These are phyloP conservation scores for Galerucella calmariensis DNA, from an alignment of 2,888 invertebrate species.

Conservation along the genomic window DNA sequence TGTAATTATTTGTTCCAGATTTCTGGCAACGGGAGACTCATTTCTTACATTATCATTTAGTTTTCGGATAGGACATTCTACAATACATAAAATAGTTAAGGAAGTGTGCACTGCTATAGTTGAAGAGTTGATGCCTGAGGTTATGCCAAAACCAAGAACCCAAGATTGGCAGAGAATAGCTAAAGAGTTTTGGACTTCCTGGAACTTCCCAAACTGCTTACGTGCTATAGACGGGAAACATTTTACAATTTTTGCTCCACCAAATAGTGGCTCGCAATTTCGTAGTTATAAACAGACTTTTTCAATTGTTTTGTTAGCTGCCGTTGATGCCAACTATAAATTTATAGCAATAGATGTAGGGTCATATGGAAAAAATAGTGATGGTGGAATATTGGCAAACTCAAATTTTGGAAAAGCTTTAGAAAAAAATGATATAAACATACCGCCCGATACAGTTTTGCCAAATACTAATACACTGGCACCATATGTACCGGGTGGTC, in stretches of 20 bases:
- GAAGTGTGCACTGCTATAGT: too few species aligned
- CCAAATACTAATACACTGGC: conserved; percentile 5
- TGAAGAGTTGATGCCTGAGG: too few species aligned
- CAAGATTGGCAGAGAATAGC: conserved; percentile 1
- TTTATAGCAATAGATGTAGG: conserved; percentile 11
- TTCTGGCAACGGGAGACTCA: too few species aligned
- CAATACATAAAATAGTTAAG: too few species aligned
- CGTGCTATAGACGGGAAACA: conserved; percentile 11
- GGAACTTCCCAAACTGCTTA: neutral
- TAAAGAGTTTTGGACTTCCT: conserved; percentile 8
- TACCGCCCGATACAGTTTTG: conserved; percentile 6
- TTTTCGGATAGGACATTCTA: too few species aligned
- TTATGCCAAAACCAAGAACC: too few species aligned
- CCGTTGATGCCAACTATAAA: neutral
- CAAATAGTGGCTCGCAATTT: conserved; percentile 18
- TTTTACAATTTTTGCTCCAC: conserved; percentile 19
- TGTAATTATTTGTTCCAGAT: too few species aligned
- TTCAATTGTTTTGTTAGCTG: conserved; percentile 2
- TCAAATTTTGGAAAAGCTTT: conserved; percentile 11
- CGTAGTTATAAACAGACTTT: conserved; percentile 13
- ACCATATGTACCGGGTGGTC: too few species aligned
- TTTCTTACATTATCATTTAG: too few species aligned
- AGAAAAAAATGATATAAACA: conserved; percentile 1
- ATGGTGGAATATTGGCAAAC: conserved; percentile 10
- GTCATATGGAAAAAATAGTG: conserved; percentile 5